Base-by-base conservation (phyloP, 2,888 invertebrate species). In the Chloroclystis v-ata region DNA sequence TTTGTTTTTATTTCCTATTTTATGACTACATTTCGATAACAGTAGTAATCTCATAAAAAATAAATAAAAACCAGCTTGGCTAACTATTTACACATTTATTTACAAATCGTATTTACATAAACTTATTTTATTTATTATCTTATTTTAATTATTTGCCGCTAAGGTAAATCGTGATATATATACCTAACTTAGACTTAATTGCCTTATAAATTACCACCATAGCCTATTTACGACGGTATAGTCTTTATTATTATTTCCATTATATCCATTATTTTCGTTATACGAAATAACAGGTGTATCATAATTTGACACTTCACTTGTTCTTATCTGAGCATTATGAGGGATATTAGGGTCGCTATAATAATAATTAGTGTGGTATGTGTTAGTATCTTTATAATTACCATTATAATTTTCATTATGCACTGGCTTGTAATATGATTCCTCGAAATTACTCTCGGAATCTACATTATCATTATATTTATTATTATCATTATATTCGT, bases 261-360 rank as follows among this genome's bases (percentile, higher is more conserved):
- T 48, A 49, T 51, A 49, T 40, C 35, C 48, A 37, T 53, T 49
- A 47, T 43, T 40, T 39, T 16, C 26, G 14, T 47, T 47, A 48
- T n/a, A 24, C 7, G 12, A 32, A 12, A 46, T 47, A 30, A 48
- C 35, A 37, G 48, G 46, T 4, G 42, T 38, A 29, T 32, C 43
- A 20, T 51, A 49, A 28, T 55, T 42, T 16, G 38, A 37, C 26
- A 28, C 43, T 26, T 44, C 42, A 37, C 9, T 39, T 49, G 38
- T 32, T 35, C 7, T 35, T 40, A 29, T 41, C 32, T 14, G 28
- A 20, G 37, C 40, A 24, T 54, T 38, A 8, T 24, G 24, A 2
- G 28, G 9, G 1, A 38, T 54, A 43, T 41, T 30, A 13, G 38
- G 42, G 7, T 20, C 43, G 30, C 43, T 25, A 38, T 46, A 42